Evolutionary conservation across 2,797 vertebrate genomes (phyloP).

Genomic region (Astyanax mexicanus): DNA sequence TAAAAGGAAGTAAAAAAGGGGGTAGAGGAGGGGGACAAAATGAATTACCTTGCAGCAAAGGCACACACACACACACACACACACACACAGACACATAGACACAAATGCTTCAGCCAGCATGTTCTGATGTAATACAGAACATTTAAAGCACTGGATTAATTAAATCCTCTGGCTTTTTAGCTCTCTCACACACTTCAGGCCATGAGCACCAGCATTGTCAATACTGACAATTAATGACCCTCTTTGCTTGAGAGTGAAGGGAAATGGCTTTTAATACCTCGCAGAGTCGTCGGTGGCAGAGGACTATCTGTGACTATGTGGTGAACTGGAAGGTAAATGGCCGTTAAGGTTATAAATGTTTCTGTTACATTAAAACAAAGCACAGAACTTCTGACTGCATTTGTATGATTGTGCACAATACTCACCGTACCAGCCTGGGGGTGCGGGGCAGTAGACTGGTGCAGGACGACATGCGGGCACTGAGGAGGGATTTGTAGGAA

Average conservation of each 20-base stretch:
- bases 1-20: not conserved
- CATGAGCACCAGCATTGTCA: slow-evolving; percentile 21
- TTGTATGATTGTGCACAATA: slow-evolving; percentile 18
- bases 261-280: slow-evolving; percentile 68
- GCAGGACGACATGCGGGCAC: slow-evolving; percentile 77
- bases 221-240: slow-evolving; percentile 8
- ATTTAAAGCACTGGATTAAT: slow-evolving; percentile 16
- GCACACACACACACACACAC: not conserved
- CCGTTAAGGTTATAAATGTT: slow-evolving; percentile 14
- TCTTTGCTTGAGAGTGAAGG: not conserved
- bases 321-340: slow-evolving; percentile 75
- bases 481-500: slow-evolving; percentile 22
- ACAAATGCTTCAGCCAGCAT: not conserved
- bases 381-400: not conserved
- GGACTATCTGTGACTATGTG: slow-evolving; percentile 84
- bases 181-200: slow-evolving; percentile 11
- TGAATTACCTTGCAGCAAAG: not conserved
- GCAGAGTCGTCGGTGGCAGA: slow-evolving; percentile 73
- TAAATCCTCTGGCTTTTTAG: slow-evolving; percentile 19
- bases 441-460: slow-evolving; percentile 80
- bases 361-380: slow-evolving; percentile 18
- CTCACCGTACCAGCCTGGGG: slow-evolving; percentile 77
- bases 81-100: slow-evolving; percentile 5
- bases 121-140: not conserved
- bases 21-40: not conserved